A percentile compares a stretch with the other conserved stretches of the same genome.
Evolutionary conservation across 2,888 invertebrate species (phyloP).

Genomic region (Cryptocheilus praepositus): DNA sequence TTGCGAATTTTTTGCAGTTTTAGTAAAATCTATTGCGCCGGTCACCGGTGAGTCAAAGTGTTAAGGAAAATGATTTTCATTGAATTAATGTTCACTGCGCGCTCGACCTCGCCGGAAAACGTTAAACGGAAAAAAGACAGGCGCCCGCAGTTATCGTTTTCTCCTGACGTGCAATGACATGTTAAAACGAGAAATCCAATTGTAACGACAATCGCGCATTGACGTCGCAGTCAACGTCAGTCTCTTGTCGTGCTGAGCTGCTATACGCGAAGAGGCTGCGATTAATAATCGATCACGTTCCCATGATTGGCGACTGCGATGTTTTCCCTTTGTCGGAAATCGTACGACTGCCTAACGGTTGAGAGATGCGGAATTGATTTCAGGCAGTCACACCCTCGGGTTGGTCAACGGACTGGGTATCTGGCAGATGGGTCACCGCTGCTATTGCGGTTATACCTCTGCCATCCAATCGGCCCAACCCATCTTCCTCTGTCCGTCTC

Average conservation of each 20-base stretch:
- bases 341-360: neutral
- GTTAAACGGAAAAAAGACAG: no score
- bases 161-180: neutral
- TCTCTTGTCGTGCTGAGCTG: no score
- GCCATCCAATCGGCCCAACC: conserved; percentile 56
- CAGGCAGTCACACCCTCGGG: conserved; percentile 53
- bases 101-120: no score
- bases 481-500: conserved; percentile 32
- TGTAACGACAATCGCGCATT: no score
- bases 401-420: conserved; percentile 39
- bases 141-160: neutral
- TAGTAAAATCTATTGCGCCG: no score
- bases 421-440: conserved; percentile 43
- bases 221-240: no score
- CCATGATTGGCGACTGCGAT: neutral
- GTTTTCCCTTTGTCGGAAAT: neutral
- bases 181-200: neutral
- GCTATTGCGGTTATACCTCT: conserved; percentile 43
- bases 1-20: no score
- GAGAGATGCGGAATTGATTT: conserved; percentile 53
- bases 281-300: conserved; percentile 23
- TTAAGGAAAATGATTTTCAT: no score
- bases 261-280: no score
- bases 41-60: no score
- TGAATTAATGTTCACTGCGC: no score